phyloP scores from a whole-genome alignment of 2,888 invertebrate genomes.

The Eupithecia exiguata region DNA sequence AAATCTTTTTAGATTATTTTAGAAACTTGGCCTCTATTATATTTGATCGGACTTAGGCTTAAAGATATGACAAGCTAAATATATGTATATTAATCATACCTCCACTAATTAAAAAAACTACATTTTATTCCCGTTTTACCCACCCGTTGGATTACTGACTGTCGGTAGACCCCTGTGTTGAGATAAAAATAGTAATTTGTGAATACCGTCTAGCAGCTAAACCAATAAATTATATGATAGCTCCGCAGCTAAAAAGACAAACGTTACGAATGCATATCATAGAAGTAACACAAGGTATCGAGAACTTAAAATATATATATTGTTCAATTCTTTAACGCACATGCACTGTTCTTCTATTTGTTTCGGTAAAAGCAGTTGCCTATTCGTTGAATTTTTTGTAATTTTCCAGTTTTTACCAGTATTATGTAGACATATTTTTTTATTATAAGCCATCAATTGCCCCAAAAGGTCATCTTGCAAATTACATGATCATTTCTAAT shows the following conservation, averaged over 20 bases:
- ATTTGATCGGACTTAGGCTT: background rate
- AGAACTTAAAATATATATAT: background rate
- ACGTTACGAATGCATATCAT: constrained; percentile 25
- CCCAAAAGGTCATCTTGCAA: background rate
- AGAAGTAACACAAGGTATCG: constrained; percentile 21
- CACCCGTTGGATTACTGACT: background rate
- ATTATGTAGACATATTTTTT: background rate
- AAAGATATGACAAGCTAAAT: background rate
- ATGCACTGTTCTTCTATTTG: background rate
- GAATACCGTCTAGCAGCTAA: constrained; percentile 17
- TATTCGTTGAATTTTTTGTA: background rate
- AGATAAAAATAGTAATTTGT: constrained; percentile 7
- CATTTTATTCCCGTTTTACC: background rate
- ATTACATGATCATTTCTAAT: background rate
- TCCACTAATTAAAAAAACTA: background rate
- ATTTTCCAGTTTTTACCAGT: background rate
- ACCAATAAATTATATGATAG: constrained; percentile 6
- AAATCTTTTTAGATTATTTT: background rate
- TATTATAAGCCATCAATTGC: background rate
- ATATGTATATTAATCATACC: background rate
- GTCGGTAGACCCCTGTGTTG: background rate
- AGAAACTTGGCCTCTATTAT: background rate
- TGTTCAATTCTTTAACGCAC: constrained; percentile 6
- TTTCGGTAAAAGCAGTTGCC: background rate
- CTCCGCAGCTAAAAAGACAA: constrained; percentile 23